phyloP scores from a whole-genome alignment of 2,113 vertebrate species.

The Lethenteron camtschaticum region DNA sequence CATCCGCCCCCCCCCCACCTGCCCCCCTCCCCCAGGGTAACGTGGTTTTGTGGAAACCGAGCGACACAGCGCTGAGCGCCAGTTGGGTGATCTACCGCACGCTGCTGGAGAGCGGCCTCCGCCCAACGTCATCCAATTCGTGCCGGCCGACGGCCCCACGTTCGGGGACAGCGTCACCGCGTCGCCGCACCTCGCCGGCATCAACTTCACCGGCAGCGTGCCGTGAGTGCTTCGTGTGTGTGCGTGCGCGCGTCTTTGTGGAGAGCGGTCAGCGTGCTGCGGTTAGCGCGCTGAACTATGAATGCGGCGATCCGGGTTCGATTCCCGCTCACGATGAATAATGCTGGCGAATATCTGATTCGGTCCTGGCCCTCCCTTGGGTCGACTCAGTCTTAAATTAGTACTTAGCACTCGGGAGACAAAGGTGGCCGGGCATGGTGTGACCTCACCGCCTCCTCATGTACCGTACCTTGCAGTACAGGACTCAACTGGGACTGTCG shows the following conservation, averaged over 20 bases:
- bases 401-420: neutral
- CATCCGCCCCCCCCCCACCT: too few relatives aligned
- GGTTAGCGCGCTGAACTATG: too few relatives aligned
- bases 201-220: slow-evolving; percentile 93
- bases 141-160: slow-evolving; percentile 48
- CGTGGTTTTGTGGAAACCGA: slow-evolving; percentile 91
- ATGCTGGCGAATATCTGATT: neutral
- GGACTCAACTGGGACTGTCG: too few relatives aligned
- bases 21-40: slow-evolving; percentile 39
- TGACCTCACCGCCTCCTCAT: too few relatives aligned
- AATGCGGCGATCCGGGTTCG: too few relatives aligned
- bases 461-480: too few relatives aligned
- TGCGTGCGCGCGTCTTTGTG: too few relatives aligned
- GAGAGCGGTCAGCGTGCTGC: too few relatives aligned
- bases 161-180: slow-evolving; percentile 56
- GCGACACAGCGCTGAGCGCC: slow-evolving; percentile 59
- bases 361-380: neutral
- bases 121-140: slow-evolving; percentile 64
- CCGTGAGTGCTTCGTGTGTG: slow-evolving; percentile 29
- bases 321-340: neutral
- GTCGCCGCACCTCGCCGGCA: slow-evolving; percentile 55
- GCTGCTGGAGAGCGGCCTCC: slow-evolving; percentile 54
- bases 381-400: neutral
- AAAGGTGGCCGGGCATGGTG: too few relatives aligned
- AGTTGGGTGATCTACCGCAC: slow-evolving; percentile 51